phyloP scores from a whole-genome alignment of 2,888 invertebrate species.

The Eudemis profundana region DNA sequence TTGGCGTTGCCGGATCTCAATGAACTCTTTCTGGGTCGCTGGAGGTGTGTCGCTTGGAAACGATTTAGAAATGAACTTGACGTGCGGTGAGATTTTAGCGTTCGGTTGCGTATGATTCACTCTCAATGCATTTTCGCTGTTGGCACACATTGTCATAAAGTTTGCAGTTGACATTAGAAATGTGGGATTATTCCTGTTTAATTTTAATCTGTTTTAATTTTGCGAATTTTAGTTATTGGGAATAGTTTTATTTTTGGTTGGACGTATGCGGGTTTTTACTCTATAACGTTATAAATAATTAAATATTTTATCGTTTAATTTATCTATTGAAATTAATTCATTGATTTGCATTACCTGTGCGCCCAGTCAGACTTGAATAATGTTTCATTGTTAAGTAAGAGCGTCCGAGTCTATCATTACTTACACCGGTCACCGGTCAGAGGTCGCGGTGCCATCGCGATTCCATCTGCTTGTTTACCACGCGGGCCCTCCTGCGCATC shows the following conservation, averaged over 20 bases:
- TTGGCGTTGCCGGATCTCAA: slow-evolving; percentile 69
- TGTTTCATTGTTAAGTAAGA: slow-evolving; percentile 21
- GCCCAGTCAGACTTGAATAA: slow-evolving; percentile 7
- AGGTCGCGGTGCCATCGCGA: slow-evolving; percentile 8
- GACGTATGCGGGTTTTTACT: too few species aligned
- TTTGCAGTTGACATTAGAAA: too few species aligned
- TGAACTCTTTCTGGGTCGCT: slow-evolving; percentile 73
- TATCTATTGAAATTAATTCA: too few species aligned
- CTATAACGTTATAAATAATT: too few species aligned
- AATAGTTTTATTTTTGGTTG: too few species aligned
- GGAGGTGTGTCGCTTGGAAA: slow-evolving; percentile 48
- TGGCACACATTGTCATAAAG: too few species aligned
- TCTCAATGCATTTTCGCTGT: too few species aligned
- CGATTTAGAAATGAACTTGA: slow-evolving; percentile 39
- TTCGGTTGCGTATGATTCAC: slow-evolving; percentile 1
- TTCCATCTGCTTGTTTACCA: slow-evolving; percentile 4
- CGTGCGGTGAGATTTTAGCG: slow-evolving; percentile 1
- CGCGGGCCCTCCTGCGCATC: neutral
- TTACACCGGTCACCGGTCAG: slow-evolving; percentile 8
- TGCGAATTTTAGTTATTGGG: too few species aligned
- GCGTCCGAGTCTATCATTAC: slow-evolving; percentile 13
- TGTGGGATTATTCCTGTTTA: too few species aligned
- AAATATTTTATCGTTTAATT: too few species aligned
- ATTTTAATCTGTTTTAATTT: too few species aligned
- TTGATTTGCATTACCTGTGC: neutral